phyloP scores from a whole-genome alignment of 92 coral and sea anemone species.

The Heteractis magnifica region DNA sequence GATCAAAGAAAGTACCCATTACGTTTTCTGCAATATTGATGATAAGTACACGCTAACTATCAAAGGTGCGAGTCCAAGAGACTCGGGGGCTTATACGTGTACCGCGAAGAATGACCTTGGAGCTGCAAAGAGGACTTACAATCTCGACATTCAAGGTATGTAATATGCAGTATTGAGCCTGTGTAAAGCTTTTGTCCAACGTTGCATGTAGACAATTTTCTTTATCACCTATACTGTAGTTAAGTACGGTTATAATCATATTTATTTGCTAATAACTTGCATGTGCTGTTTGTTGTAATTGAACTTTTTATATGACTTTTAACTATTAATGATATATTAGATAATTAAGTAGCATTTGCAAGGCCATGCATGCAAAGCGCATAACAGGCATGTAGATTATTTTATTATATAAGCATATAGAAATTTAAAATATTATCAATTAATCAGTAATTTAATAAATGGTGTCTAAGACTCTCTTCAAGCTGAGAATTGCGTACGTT shows the following conservation, averaged over 20 bases:
- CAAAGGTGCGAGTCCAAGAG: conserved; percentile 73
- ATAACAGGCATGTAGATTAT: neutral
- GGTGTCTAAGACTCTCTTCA: conserved; percentile 8
- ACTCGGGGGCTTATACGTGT: conserved; percentile 90
- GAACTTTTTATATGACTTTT: neutral
- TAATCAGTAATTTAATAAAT: neutral
- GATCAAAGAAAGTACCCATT: conserved; percentile 54
- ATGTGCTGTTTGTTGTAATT: neutral
- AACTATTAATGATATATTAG: neutral
- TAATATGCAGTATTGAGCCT: neutral
- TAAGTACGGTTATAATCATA: neutral
- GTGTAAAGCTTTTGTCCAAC: neutral
- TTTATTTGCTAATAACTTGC: neutral
- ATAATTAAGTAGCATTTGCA: neutral
- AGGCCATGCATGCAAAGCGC: conserved; percentile 4
- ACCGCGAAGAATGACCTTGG: conserved; percentile 82
- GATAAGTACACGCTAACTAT: conserved; percentile 76
- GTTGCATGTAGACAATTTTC: neutral
- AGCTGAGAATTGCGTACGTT: neutral
- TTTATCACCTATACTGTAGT: neutral
- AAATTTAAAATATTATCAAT: neutral
- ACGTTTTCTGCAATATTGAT: conserved; percentile 54
- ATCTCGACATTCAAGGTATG: conserved; percentile 87
- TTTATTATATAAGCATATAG: neutral
- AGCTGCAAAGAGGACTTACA: conserved; percentile 76